Base-by-base conservation (phyloP, 2,113 vertebrate species). In the Salvelinus sp. region DNA sequence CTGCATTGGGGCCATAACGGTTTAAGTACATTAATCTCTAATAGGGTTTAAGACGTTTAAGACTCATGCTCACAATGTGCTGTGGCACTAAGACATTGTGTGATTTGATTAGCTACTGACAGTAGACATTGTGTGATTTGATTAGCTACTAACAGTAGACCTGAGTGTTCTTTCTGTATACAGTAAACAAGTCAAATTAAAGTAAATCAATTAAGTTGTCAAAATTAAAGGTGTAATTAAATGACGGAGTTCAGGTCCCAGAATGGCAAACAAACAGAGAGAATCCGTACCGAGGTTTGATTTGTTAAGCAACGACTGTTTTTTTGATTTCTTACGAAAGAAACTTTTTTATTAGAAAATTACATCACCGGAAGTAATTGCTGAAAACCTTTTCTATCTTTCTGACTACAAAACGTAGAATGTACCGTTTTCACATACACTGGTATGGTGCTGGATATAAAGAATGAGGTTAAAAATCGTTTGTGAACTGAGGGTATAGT, bases 11-110 rank as follows among this genome's bases (percentile, higher is more conserved):
- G 77, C 84, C 79, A 88, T 92, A 91, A 92, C 90, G 90, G 90
- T 89, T n/a, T 90, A 85, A 73, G 79, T 91, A 86, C 88, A 90
- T 88, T 92, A 81, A 86, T 83, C 83, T 90, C 76, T 78, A 74
- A 85, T 86, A 88, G 78, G 89, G 83, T 85, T 93, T 94, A 94
- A 94, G 93, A 93, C 93, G 60, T 91, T 74, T 38, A 50, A 54
- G 50, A 54, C 50, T 76, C 83, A 83, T 91, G 86, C 87, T 88
- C 79, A 82, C 86, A 88, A 85, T 73, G 79, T 84, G 69, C 80
- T 73, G 79, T 20, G 75, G 73, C 69, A 70, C 84, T 94, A 94
- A 94, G 93, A 94, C 92, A 91, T 93, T 88, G 79, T 79, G 91
- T 91, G 88, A 90, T 90, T 86, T 76, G 71, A 86, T 89, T 90